A percentile compares a stretch with the other conserved stretches of the same genome.
These are phyloP conservation scores for Craterocephalus amniculus DNA, from an alignment of 2,797 vertebrate species.

Conservation along the genomic window DNA sequence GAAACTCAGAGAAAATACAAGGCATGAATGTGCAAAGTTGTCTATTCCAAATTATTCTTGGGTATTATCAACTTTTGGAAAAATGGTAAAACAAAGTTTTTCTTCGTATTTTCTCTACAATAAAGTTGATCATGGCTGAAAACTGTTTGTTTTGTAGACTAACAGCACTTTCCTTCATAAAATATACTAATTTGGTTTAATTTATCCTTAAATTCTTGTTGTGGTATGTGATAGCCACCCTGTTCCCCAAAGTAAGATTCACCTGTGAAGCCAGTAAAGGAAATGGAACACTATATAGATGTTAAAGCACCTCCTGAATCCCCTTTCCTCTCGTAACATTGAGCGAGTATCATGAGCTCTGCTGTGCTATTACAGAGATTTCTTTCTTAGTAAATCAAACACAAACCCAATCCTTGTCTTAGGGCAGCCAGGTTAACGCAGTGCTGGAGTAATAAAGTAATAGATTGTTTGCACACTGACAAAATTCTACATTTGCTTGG, in stretches of 20 bases:
- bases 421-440: constrained; percentile 39
- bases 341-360: constrained; percentile 17
- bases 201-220: constrained; percentile 32
- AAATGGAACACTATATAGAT: constrained; percentile 14
- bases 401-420: constrained; percentile 23
- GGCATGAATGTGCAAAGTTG: constrained; percentile 40
- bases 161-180: constrained; percentile 38
- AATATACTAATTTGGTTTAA: constrained; percentile 38
- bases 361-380: constrained; percentile 19
- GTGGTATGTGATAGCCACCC: constrained; percentile 5
- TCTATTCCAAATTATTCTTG: constrained; percentile 30
- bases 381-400: constrained; percentile 19
- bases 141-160: constrained; percentile 34
- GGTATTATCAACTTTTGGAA: constrained; percentile 33
- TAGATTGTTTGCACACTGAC: constrained; percentile 4
- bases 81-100: constrained; percentile 11
- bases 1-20: constrained; percentile 44
- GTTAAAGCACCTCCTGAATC: constrained; percentile 27
- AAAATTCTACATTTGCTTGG: constrained; percentile 38
- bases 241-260: constrained; percentile 5
- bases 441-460: neutral
- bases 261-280: constrained; percentile 6
- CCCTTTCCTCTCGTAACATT: constrained; percentile 35
- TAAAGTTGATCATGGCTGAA: constrained; percentile 42
- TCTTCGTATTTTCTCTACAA: constrained; percentile 20